Base-by-base conservation (phyloP, 2,113 vertebrate species). In the Furnarius figulus region DNA sequence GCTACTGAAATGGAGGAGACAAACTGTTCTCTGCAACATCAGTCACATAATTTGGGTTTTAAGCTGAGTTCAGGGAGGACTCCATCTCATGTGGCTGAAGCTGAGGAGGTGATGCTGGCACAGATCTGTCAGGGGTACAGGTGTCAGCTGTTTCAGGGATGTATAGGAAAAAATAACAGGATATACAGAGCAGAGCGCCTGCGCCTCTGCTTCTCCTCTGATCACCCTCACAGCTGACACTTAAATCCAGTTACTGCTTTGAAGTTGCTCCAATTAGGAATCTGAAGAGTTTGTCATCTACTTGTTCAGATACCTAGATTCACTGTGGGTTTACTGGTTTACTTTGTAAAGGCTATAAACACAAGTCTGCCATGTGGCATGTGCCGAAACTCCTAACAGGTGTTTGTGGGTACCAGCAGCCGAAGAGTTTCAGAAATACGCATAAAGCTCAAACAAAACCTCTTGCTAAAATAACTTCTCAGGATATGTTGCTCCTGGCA, bases 171-270 rank as follows among this genome's bases (percentile, higher is more conserved):
- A 82, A 68, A 55, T 37, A 56, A 20, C 42, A 59, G 68, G 17
- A 49, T 56, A 70, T 79, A 23, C 0, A 0, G 21, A 91, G 66
- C 25, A 16, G 44, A 81, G 66, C 0, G 0, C 28, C 30, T 72
- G 33, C 21, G 15, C 70, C 46, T 85, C 71, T 56, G 28, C n/a
- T 63, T 37, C 62, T 91, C 17, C 50, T 87, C 62, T 89, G 49
- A 82, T 89, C 58, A 30, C 25, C 12, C 40, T 85, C 40, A 21
- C 5, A 6, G 62, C 50, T 88, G 74, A 79, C 35, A 47, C 67
- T 77, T 85, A 27, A 75, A 83, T 87, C 30, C 33, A 42, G 3
- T 82, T 85, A 35, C 3, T 79, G 49, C 85, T 93, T 93, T 94
- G 94, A 91, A 96, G 81, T 47, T 91, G 75, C 30, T 94, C 33